phyloP scores from a whole-genome alignment of 1,140 invertebrate genomes.

The Sipha flava region DNA sequence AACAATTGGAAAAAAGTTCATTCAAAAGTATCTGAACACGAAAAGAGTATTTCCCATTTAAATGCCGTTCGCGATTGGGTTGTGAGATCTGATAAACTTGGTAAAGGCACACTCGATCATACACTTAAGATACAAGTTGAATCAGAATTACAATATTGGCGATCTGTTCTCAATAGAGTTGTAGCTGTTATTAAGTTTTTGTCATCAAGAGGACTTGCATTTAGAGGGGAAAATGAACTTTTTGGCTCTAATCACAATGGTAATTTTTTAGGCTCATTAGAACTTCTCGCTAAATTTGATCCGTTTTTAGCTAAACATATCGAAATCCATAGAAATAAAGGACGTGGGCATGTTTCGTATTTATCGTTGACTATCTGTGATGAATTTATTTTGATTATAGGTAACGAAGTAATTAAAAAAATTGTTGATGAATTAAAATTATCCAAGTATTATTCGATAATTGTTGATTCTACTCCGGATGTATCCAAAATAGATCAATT shows the following conservation, averaged over 20 bases:
- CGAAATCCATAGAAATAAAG: not conserved
- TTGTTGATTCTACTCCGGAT: not conserved
- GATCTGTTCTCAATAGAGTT: not conserved
- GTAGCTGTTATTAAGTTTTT: not conserved
- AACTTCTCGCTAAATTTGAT: not conserved
- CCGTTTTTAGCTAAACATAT: not conserved
- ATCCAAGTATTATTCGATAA: not conserved
- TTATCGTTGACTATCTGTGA: constrained; percentile 11
- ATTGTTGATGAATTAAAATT: not conserved
- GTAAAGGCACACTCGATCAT: too few relatives aligned
- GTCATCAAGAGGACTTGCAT: not conserved
- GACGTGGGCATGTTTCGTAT: not conserved
- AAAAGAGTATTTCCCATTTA: too few relatives aligned
- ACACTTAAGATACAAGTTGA: not conserved
- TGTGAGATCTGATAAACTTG: too few relatives aligned
- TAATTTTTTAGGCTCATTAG: not conserved
- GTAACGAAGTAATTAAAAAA: not conserved
- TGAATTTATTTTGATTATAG: not conserved
- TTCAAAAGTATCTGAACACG: too few relatives aligned
- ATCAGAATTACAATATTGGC: not conserved
- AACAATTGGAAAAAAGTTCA: too few relatives aligned
- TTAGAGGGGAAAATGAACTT: not conserved
- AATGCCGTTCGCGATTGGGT: too few relatives aligned
- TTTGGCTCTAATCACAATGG: not conserved
- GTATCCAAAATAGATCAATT: not conserved